Conservation (phyloP, 2,888 invertebrate genomes). For the Prosopocoilus inquinatus region DNA sequence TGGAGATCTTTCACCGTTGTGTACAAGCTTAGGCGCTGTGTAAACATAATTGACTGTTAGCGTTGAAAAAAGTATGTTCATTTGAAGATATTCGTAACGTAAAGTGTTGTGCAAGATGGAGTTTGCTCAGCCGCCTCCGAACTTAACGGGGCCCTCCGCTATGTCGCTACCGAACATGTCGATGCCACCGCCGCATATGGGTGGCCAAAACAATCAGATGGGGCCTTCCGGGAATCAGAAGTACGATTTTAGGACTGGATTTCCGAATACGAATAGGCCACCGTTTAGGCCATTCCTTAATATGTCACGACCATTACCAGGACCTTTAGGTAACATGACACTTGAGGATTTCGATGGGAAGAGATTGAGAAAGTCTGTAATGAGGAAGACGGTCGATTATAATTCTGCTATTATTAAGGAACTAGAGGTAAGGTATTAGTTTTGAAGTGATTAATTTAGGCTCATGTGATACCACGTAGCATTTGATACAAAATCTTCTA, state of each 20-base stretch:
- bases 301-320: constrained; percentile 48
- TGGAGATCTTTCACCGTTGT: too few species aligned
- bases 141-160: constrained; percentile 50
- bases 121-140: constrained; percentile 50
- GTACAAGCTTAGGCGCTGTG: not conserved
- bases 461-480: too few species aligned
- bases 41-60: not conserved
- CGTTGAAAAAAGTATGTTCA: not conserved
- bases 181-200: constrained; percentile 37
- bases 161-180: constrained; percentile 34
- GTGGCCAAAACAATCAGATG: constrained; percentile 23
- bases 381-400: constrained; percentile 97
- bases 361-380: constrained; percentile 90
- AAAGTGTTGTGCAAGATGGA: constrained; percentile 36
- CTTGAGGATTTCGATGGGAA: constrained; percentile 95
- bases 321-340: constrained; percentile 61
- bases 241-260: constrained; percentile 21
- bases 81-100: not conserved
- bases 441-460: too few species aligned
- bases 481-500: too few species aligned
- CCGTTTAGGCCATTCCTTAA: constrained; percentile 49
- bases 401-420: constrained; percentile 92
- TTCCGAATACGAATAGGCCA: constrained; percentile 25
- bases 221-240: constrained; percentile 16
- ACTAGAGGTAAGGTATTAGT: constrained; percentile 66